Evolutionary conservation across 1,140 invertebrate species (phyloP), one percentile per base, ranked within the genome.

Genomic region (Pogonomyrmex barbatus): DNA sequence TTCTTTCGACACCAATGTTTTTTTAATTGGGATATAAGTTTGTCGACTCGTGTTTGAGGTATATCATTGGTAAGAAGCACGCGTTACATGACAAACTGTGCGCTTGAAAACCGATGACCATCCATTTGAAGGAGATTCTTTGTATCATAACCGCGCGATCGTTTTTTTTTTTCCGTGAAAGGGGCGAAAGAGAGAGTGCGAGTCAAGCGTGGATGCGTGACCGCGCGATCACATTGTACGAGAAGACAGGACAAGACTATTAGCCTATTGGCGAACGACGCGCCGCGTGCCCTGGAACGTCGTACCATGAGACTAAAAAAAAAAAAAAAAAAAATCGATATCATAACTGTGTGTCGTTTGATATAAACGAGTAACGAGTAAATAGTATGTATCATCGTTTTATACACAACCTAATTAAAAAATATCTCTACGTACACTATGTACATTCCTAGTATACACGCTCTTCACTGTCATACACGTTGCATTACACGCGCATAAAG

Each of bases 281-380:
- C 89, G 89, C 88, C 87, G 47, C 71, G 79, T 39, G 68, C 50
- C 36, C 62, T 87, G 56, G 81, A 87, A 71, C 88, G 93, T 93
- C 92, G 92, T 92, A 93, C 92, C 91, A 94, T 93, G 94, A 95
- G 94, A 94, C 94, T 95, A 95, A 94, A 92, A 89, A 90, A 89
- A 91, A 93, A 89, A 91, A 93, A 92, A 93, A 91, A 93, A 24
- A 24, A 24, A 92, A 93, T 93, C 90, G 93, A 94, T 95, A 95
- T 95, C 94, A 94, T 94, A 94, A 95, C 93, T 94, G 93, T 95
- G 92, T 95, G 93, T 94, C 93, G 93, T 94, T 95, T 95, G 91
- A 94, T 94, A 95, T 94, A 94, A 94, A 94, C 90, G 93, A 94
- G 82, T 94, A 93, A 92, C 82, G 90, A 91, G 90, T 91, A 91